These are phyloP conservation scores for Paratrypauchen microcephalus DNA, from an alignment of 2,797 vertebrate species.

Conservation along the genomic window DNA sequence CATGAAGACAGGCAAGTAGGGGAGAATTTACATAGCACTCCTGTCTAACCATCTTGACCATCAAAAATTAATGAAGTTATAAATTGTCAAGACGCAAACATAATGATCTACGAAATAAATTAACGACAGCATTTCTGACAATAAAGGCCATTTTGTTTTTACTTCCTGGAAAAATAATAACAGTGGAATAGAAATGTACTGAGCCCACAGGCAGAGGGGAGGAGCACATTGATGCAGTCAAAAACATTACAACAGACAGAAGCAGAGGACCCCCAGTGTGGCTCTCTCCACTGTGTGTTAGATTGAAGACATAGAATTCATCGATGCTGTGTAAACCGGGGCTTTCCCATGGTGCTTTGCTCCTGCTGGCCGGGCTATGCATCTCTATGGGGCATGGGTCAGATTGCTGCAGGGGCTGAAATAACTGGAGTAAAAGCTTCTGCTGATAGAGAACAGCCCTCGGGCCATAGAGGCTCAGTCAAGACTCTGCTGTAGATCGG, in stretches of 20 bases:
- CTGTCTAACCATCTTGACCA: no score
- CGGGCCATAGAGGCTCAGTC: not conserved
- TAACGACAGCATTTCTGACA: no score
- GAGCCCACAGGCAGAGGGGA: not conserved
- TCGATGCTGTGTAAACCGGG: slow-evolving; percentile 11
- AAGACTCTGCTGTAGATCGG: not conserved
- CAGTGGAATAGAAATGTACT: not conserved
- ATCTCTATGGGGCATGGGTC: slow-evolving; percentile 30
- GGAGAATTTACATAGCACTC: no score
- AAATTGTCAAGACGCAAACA: no score
- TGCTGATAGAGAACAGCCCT: slow-evolving; percentile 15
- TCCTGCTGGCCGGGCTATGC: slow-evolving; percentile 15
- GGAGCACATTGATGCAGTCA: not conserved
- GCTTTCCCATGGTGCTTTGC: slow-evolving; percentile 16
- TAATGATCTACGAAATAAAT: no score
- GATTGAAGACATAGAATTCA: not conserved
- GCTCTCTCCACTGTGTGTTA: slow-evolving; percentile 10
- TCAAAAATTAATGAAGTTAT: no score
- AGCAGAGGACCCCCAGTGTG: not conserved
- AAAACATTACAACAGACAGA: slow-evolving; percentile 7
- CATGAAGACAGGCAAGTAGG: no score
- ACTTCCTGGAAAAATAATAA: no score
- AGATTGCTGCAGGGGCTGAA: slow-evolving; percentile 45
- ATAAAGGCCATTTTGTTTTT: no score
- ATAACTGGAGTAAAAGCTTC: slow-evolving; percentile 31